Percentiles rank a stretch among this genome's conserved stretches.
Evolutionary conservation across 2,888 invertebrate species (phyloP).

Genomic region (Mylabris sibirica): DNA sequence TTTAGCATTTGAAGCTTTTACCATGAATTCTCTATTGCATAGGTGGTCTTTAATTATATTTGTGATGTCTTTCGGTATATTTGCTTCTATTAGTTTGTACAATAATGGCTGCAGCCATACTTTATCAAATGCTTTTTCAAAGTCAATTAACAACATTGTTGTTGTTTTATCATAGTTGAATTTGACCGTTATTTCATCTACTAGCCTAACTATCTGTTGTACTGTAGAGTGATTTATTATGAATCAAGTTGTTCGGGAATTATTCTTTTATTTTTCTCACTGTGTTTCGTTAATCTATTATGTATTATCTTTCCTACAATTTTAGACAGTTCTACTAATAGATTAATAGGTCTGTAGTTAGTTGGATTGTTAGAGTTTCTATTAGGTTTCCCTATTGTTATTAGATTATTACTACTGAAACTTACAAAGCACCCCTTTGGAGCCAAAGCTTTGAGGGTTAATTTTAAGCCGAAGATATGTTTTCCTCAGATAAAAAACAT

Average conservation of each 20-base stretch:
- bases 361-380: too few species aligned
- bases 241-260: neutral
- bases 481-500: too few species aligned
- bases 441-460: too few species aligned
- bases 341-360: too few species aligned
- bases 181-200: neutral
- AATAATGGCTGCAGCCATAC: neutral
- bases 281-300: neutral
- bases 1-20: neutral
- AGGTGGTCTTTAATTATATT: neutral
- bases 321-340: neutral
- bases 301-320: neutral
- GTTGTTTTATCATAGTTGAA: neutral
- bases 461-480: too few species aligned
- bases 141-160: neutral
- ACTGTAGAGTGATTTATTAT: neutral
- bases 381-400: too few species aligned
- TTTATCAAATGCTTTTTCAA: neutral
- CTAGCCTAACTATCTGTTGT: neutral
- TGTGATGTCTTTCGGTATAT: neutral
- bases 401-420: too few species aligned
- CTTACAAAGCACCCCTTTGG: too few species aligned
- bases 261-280: neutral
- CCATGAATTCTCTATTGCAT: neutral
- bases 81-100: neutral